A percentile compares a stretch with the other conserved stretches of the same genome.
phyloP scores from a whole-genome alignment of 2,888 invertebrate species.

The Dromius quadrimaculatus region DNA sequence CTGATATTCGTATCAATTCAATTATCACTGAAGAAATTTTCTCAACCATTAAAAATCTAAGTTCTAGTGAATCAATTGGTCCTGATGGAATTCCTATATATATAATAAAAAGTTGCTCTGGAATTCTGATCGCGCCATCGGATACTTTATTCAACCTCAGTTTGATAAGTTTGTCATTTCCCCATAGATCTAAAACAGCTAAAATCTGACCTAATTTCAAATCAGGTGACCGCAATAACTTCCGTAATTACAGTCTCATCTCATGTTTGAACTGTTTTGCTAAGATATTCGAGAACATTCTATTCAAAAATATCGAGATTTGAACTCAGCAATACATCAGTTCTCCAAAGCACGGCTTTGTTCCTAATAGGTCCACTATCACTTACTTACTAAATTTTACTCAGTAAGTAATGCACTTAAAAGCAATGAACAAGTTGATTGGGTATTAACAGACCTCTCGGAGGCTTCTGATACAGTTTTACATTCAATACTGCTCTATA shows the following conservation, averaged over 20 bases:
- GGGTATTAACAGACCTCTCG: slow-evolving; percentile 51
- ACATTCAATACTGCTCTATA: slow-evolving; percentile 50
- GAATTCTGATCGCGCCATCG: no score
- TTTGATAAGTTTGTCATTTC: no score
- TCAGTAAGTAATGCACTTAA: slow-evolving; percentile 50
- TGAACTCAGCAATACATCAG: slow-evolving; percentile 28
- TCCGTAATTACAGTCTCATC: slow-evolving; percentile 54
- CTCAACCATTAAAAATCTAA: no score
- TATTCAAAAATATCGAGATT: slow-evolving; percentile 48
- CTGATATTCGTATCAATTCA: no score
- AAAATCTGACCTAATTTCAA: slow-evolving; percentile 51
- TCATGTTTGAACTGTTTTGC: slow-evolving; percentile 51
- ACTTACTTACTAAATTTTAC: slow-evolving; percentile 52
- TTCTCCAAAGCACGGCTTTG: slow-evolving; percentile 52
- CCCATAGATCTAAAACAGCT: no score
- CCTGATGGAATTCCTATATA: no score
- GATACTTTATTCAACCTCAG: no score
- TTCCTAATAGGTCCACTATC: slow-evolving; percentile 46
- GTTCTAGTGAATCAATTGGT: no score
- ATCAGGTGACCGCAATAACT: slow-evolving; percentile 40
- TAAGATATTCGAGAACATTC: slow-evolving; percentile 54
- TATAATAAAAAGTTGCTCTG: no score
- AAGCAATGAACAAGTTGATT: slow-evolving; percentile 45
- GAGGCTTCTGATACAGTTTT: slow-evolving; percentile 53
- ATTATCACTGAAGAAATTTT: no score